phyloP scores from a whole-genome alignment of 2,888 invertebrate genomes.

The Eilema sororculum region DNA sequence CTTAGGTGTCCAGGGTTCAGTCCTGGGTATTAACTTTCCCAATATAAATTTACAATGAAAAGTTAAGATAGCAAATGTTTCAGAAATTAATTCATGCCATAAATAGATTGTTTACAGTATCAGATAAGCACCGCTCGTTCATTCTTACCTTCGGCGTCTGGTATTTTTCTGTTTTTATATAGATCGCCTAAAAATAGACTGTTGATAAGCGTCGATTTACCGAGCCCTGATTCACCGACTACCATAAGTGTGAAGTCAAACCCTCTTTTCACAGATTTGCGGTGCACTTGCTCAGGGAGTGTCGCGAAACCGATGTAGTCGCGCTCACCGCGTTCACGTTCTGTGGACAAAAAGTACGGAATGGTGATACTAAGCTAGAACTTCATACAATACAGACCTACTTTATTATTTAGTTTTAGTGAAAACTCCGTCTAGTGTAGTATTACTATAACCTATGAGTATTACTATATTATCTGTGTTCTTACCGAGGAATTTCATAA shows the following conservation, averaged over 20 bases:
- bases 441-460: no score
- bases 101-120: conserved; percentile 12
- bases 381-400: background rate
- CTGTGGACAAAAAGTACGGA: conserved; percentile 58
- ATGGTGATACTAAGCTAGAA: conserved; percentile 7
- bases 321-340: conserved; percentile 88
- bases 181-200: conserved; percentile 97
- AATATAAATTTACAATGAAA: background rate
- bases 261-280: conserved; percentile 98
- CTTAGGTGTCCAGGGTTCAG: background rate
- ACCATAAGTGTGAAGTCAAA: conserved; percentile 99
- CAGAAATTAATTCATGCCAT: background rate
- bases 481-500: no score
- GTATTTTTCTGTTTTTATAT: conserved; percentile 93
- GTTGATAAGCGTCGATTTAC: conserved; percentile 98
- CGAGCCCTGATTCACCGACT: conserved; percentile 97
- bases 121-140: background rate
- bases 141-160: conserved; percentile 89
- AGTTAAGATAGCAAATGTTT: background rate
- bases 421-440: no score
- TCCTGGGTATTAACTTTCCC: background rate
- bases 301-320: conserved; percentile 98
- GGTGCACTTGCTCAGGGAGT: conserved; percentile 97
- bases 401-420: background rate
- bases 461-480: no score